Evolutionary conservation across 2,888 invertebrate species (phyloP).

Genomic region (Synergus laeviventris): DNA sequence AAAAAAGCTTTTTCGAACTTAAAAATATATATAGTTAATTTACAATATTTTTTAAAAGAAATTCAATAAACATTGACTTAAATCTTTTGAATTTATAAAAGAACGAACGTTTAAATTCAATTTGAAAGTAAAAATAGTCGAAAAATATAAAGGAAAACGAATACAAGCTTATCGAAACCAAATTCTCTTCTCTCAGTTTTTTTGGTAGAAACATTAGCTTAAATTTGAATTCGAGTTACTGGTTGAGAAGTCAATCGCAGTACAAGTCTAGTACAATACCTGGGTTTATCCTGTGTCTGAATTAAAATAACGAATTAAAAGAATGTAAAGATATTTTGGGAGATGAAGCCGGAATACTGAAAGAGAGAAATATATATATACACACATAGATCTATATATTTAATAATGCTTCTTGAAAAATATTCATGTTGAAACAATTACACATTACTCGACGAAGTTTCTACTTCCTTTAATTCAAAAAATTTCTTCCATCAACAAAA

Average conservation of each 20-base stretch:
- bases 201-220: background rate
- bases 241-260: background rate
- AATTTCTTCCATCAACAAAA: constrained; percentile 44
- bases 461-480: background rate
- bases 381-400: constrained; percentile 45
- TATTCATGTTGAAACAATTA: constrained; percentile 38
- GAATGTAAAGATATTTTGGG: constrained; percentile 36
- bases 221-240: background rate
- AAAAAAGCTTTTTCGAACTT: background rate
- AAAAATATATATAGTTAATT: background rate
- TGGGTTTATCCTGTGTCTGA: constrained; percentile 35
- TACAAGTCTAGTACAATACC: constrained; percentile 20
- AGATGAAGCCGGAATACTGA: constrained; percentile 43
- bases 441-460: constrained; percentile 30
- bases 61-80: background rate
- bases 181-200: background rate
- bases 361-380: constrained; percentile 41
- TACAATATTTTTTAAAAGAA: background rate
- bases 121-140: background rate
- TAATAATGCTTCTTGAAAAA: constrained; percentile 45
- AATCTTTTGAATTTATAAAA: no score
- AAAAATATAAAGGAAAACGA: background rate
- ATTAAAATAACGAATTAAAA: constrained; percentile 12
- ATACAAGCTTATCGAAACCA: background rate
- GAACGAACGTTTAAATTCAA: no score